phyloP scores from a whole-genome alignment of 1,140 invertebrate genomes.

The Arion vulgaris region DNA sequence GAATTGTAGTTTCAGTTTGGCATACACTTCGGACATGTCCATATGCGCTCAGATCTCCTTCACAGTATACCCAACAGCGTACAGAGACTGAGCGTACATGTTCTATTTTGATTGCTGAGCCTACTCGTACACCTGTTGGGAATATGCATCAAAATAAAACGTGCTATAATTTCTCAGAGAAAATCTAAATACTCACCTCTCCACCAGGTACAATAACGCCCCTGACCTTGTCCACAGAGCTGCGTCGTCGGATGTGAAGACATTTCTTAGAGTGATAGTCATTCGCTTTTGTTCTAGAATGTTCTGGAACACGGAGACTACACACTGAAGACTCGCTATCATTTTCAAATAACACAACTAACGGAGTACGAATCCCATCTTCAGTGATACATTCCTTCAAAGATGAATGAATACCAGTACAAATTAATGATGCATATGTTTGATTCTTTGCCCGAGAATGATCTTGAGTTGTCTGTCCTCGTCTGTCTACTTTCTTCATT shows the following conservation, averaged over 20 bases:
- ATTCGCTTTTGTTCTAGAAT: not conserved
- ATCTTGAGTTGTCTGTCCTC: not conserved
- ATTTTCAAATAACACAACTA: not conserved
- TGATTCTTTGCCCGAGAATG: not conserved
- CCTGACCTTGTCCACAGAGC: constrained; percentile 1
- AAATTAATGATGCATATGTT: not conserved
- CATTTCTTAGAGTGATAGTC: not conserved
- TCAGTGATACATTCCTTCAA: not conserved
- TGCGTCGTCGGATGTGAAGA: not conserved
- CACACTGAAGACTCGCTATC: not conserved
- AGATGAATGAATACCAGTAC: not conserved
- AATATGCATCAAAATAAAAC: too few relatives aligned
- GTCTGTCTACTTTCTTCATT: not conserved
- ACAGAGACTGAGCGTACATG: too few relatives aligned
- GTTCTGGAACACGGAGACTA: not conserved
- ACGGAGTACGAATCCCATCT: not conserved
- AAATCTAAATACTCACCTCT: constrained; percentile 2
- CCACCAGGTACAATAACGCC: not conserved
- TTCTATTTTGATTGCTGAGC: too few relatives aligned
- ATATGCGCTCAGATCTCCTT: too few relatives aligned
- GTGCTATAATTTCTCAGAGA: too few relatives aligned
- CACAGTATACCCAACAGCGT: too few relatives aligned
- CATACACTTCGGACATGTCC: too few relatives aligned
- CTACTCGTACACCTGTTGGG: too few relatives aligned
- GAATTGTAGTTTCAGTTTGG: too few relatives aligned